A percentile compares a stretch with the other conserved stretches of the same genome.
Evolutionary conservation across 64 coral and sea anemone genomes (phyloP).

Genomic region (Dendronephthya gigantea): DNA sequence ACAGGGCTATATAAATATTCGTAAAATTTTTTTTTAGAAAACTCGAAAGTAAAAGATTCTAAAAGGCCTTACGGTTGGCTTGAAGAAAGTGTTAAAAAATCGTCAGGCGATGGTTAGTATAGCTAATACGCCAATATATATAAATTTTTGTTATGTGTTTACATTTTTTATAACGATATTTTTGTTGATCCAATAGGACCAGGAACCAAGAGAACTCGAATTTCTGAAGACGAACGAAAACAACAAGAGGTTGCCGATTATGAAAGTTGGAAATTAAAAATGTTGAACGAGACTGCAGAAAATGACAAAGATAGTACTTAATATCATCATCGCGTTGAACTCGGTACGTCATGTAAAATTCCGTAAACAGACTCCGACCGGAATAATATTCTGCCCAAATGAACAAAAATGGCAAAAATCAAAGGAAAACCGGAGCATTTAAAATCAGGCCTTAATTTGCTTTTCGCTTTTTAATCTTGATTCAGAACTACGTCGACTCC

Average conservation of each 20-base stretch:
- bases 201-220: background rate
- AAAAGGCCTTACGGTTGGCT: background rate
- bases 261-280: conserved; percentile 1
- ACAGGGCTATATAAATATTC: background rate
- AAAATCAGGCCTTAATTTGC: too few species aligned
- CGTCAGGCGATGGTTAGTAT: background rate
- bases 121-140: background rate
- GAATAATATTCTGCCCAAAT: too few species aligned
- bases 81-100: background rate
- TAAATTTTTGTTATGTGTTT: too few species aligned
- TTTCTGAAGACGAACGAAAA: background rate
- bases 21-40: background rate
- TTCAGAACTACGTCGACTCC: too few species aligned
- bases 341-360: too few species aligned
- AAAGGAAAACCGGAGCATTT: too few species aligned
- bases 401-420: too few species aligned
- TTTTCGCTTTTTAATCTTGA: too few species aligned
- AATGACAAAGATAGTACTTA: too few species aligned
- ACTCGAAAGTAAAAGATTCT: background rate
- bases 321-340: too few species aligned
- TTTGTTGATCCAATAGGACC: background rate
- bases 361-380: too few species aligned
- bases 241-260: background rate
- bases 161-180: background rate
- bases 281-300: background rate